Conservation (phyloP, 2,113 vertebrate genomes). For the Actenoides hombroni region DNA sequence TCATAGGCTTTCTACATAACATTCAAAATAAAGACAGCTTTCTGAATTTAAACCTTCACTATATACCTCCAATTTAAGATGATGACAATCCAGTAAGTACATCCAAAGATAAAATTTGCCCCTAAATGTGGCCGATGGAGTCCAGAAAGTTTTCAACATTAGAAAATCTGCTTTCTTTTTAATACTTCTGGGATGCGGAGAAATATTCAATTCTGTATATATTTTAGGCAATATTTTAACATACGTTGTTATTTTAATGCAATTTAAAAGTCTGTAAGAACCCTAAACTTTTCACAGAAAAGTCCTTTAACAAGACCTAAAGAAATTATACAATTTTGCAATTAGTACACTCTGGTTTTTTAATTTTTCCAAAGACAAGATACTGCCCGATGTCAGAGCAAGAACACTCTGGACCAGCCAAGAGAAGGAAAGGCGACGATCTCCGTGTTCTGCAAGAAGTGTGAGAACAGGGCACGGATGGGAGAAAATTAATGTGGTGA, state of each 20-base stretch:
- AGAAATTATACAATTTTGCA: not conserved
- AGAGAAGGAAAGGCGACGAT: rapidly evolving
- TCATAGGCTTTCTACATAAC: not conserved
- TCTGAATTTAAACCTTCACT: not conserved
- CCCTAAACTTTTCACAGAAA: rapidly evolving
- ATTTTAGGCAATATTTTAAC: not conserved
- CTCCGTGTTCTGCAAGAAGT: rapidly evolving
- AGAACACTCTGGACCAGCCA: not conserved
- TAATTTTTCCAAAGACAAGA: not conserved
- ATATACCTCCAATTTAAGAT: not conserved
- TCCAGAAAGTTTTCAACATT: not conserved
- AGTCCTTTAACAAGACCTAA: not conserved
- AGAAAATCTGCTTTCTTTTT: not conserved
- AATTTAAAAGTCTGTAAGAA: not conserved
- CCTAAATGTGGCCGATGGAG: not conserved
- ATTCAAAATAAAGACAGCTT: not conserved
- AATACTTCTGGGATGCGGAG: not conserved
- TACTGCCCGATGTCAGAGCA: not conserved
- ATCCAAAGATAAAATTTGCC: not conserved
- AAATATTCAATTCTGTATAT: not conserved
- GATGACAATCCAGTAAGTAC: rapidly evolving
- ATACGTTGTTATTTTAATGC: rapidly evolving
- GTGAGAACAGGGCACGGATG: rapidly evolving
- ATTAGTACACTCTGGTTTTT: rapidly evolving
- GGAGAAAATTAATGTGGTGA: not conserved